Percentiles rank a stretch among this genome's conserved stretches.
phyloP scores from a whole-genome alignment of 2,113 vertebrate species.

The Eolophus roseicapilla region DNA sequence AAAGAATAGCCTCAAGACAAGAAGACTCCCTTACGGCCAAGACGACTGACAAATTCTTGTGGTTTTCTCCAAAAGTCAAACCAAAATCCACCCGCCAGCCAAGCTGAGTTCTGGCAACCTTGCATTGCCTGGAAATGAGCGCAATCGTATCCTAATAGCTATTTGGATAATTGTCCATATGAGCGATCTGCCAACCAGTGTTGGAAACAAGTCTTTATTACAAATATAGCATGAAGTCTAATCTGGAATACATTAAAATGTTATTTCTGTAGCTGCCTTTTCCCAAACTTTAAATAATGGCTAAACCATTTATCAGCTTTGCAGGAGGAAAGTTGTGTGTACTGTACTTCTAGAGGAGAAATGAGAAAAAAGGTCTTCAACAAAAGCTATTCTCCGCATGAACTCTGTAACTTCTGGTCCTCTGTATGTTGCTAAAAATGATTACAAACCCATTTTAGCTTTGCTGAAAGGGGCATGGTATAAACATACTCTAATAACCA shows the following conservation, averaged over 20 bases:
- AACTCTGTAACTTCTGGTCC: constrained; percentile 1
- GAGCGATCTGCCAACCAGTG: constrained; percentile 74
- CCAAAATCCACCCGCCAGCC: constrained; percentile 74
- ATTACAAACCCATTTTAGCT: not conserved
- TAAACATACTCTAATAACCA: not conserved
- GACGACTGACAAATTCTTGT: constrained; percentile 82
- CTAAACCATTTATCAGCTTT: constrained; percentile 78
- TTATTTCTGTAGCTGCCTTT: constrained; percentile 78
- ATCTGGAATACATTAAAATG: constrained; percentile 86
- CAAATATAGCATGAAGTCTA: constrained; percentile 81
- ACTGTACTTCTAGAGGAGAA: not conserved
- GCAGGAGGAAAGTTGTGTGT: constrained; percentile 59
- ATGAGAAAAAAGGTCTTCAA: not conserved
- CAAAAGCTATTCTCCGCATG: not conserved
- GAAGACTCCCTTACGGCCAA: constrained; percentile 73
- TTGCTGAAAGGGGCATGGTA: not conserved
- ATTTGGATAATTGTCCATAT: constrained; percentile 82
- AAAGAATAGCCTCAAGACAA: constrained; percentile 71
- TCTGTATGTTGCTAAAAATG: not conserved
- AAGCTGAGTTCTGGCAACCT: constrained; percentile 70
- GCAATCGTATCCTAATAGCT: constrained; percentile 82
- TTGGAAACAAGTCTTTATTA: constrained; percentile 80
- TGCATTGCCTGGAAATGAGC: constrained; percentile 81
- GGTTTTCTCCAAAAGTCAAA: constrained; percentile 85
- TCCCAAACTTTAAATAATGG: constrained; percentile 78